Base-by-base conservation (phyloP, 2,113 vertebrate species). In the Solea solea region DNA sequence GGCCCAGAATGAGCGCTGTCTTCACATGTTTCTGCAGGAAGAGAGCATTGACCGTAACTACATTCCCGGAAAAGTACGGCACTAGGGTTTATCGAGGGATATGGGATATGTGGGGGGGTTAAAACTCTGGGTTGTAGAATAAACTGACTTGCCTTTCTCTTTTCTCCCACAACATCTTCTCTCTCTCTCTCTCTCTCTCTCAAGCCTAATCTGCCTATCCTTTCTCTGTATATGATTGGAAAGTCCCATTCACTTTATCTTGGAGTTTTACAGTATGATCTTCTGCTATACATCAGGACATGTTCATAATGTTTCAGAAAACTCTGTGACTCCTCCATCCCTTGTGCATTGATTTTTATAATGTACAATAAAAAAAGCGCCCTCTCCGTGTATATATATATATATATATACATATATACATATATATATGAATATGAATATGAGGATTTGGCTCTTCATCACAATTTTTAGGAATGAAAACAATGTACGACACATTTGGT, bases 21-120 rank as follows among this genome's bases (percentile, higher is more conserved):
- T 99, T 93, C 98, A 99, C 88, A 99, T 99, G 97, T 99, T 99
- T 89, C 94, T 99, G 91, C 98, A 99, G 90, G 98, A 99, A 62
- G 97, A 98, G 89, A 93, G 94, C 90, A 98, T 98, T 69, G 98
- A 99, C 93, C 96, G 96, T 85, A 98, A 98, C 95, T 99, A 99
- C 85, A 95, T 99, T 94, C 97, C 98, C 16, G 96, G 97, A 94
- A 99, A 99, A 95, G 97, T 99, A 95, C 95, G 97, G 91, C 96
- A 96, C 90, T 98, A 92, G 96, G 93, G 93, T 89, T 67, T 87
- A 86, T 74, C 86, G 50, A 58, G 69, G 74, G 80, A 80, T 63
- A 61, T 42, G 65, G 78, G 80, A 21, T 21, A 21, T 51, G 50
- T 78, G 78, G 28, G 82, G 76, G 64, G 76, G 66, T 66, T 84